Evolutionary conservation across 2,113 vertebrate genomes (phyloP), one percentile per base, ranked within the genome.

Genomic region (Gavia stellata): DNA sequence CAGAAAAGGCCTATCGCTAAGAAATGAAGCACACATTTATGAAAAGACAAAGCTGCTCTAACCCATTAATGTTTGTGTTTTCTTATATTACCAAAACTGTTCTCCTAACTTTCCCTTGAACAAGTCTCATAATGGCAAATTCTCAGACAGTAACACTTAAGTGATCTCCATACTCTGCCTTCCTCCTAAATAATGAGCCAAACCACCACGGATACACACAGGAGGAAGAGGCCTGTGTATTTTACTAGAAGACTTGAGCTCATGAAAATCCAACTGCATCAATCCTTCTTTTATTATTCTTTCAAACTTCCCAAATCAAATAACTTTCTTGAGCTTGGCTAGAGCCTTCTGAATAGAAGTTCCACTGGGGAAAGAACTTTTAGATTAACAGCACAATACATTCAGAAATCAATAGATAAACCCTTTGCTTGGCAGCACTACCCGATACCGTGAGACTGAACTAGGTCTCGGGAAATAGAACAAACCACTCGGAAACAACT

Each of bases 281-380:
- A 98, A 97, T 97, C 92, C 95, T 94, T 17, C 92, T 89, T 95
- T 68, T 91, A 95, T 94, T 96, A 92, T 90, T 96, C 94, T 94
- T 95, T 96, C 86, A 93, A 92, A 97, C 93, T 96, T 93, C 87
- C 79, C 78, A 88, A 97, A 98, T 97, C 96, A 97, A 97, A 93
- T 96, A 96, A 92, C 92, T 96, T 98, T 45, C 97, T n/a, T n/a
- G 92, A 97, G 95, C 96, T 94, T 92, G 73, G 95, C 94, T 77
- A 44, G 75, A 86, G 92, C 78, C 81, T 96, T 93, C 87, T 87
- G 86, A 95, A 97, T 63, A 95, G 82, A 89, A 67, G 96, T 71
- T 96, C 97, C 95, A 53, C 40, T 16, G 92, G 95, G 97, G 96
- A 94, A 95, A 81, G 44, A 29, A 85, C 80, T 94, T 90, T 90